Evolutionary conservation across 2,888 invertebrate genomes (phyloP).

Genomic region (Amphipyra tragopoginis): DNA sequence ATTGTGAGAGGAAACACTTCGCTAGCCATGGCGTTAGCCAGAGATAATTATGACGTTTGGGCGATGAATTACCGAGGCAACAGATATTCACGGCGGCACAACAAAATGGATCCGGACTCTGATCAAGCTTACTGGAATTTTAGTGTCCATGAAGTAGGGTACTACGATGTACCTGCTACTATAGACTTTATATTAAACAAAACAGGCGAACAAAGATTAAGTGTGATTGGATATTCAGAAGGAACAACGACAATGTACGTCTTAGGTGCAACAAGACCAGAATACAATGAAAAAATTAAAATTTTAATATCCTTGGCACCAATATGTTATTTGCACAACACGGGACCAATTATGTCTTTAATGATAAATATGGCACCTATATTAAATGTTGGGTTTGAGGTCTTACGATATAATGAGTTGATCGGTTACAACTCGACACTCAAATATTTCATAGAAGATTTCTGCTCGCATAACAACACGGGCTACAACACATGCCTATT

Average conservation of each 20-base stretch:
- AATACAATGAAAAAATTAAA: conserved; percentile 89
- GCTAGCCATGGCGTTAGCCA: conserved; percentile 73
- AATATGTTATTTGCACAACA: conserved; percentile 58
- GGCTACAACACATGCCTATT: conserved; percentile 60
- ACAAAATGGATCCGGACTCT: conserved; percentile 69
- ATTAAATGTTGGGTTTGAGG: conserved; percentile 43
- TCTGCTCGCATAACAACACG: conserved; percentile 51
- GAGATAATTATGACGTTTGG: conserved; percentile 86
- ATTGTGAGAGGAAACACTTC: conserved; percentile 68
- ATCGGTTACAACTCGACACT: conserved; percentile 46
- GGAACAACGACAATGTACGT: conserved; percentile 90
- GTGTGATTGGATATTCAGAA: conserved; percentile 92
- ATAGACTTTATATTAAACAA: conserved; percentile 71
- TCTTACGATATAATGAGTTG: conserved; percentile 49
- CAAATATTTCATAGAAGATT: conserved; percentile 49
- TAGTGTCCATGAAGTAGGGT: conserved; percentile 92
- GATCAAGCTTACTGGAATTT: conserved; percentile 85
- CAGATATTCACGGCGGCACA: conserved; percentile 89
- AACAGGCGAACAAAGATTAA: conserved; percentile 88
- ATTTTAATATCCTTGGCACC: conserved; percentile 77
- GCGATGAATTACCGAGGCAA: conserved; percentile 89
- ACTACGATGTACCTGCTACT: conserved; percentile 92
- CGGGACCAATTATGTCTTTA: conserved; percentile 9
- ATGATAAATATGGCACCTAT: conserved; percentile 47
- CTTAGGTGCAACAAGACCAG: conserved; percentile 83